These are phyloP conservation scores for Zophobas morio DNA, from an alignment of 1,140 invertebrate genomes.

Conservation along the genomic window DNA sequence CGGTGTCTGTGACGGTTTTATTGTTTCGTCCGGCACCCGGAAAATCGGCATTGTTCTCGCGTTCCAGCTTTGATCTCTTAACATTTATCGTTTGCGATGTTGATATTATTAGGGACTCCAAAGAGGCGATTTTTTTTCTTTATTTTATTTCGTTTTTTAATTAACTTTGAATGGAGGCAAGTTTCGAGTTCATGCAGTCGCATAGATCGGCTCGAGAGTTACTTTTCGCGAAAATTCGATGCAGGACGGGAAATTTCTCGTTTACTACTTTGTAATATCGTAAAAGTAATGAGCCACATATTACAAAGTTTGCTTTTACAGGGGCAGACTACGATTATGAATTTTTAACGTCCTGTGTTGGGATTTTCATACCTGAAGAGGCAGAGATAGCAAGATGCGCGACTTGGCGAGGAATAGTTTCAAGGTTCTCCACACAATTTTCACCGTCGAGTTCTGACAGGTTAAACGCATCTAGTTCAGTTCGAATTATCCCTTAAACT, in stretches of 20 bases:
- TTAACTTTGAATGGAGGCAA: not conserved
- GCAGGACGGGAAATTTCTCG: not conserved
- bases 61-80: slow-evolving; percentile 20
- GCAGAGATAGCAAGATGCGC: too few species aligned
- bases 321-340: not conserved
- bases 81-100: slow-evolving; percentile 11
- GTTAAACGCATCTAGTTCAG: too few species aligned
- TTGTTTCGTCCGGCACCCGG: slow-evolving; percentile 28
- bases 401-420: too few species aligned
- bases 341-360: slow-evolving; percentile 11
- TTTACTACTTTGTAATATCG: slow-evolving; percentile 17
- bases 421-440: too few species aligned
- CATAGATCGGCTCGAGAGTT: not conserved
- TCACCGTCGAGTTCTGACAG: too few species aligned
- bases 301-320: slow-evolving; percentile 10
- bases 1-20: slow-evolving; percentile 23
- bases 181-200: too few species aligned
- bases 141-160: not conserved
- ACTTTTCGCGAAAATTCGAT: slow-evolving; percentile 8
- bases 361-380: not conserved
- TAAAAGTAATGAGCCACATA: slow-evolving; percentile 12
- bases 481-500: too few species aligned
- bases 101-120: not conserved
- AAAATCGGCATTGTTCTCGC: slow-evolving; percentile 6
- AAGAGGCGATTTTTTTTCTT: not conserved